Conservation (phyloP, 2,797 vertebrate species). For the Squalus acanthias region DNA sequence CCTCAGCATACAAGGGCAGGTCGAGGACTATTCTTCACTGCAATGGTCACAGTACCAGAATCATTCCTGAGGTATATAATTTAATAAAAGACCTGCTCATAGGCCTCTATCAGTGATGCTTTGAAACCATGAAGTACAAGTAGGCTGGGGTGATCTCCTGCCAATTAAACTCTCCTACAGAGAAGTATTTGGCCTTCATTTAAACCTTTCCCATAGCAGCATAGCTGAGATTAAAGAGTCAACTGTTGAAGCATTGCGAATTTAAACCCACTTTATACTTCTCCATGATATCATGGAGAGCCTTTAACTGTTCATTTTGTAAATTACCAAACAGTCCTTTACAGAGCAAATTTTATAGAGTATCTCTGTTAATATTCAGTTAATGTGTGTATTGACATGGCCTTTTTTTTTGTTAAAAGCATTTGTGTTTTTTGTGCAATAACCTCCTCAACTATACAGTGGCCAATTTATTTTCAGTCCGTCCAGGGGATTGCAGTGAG, state of each 20-base stretch:
- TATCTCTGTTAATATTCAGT: too few species aligned
- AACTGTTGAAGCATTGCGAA: background rate
- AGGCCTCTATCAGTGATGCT: too few species aligned
- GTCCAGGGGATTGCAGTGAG: background rate
- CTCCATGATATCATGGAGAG: background rate
- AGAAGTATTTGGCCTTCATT: background rate
- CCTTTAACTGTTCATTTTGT: background rate
- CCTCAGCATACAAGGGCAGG: too few species aligned
- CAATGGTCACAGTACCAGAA: too few species aligned
- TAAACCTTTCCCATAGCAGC: background rate
- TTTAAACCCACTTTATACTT: background rate
- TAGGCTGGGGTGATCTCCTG: background rate
- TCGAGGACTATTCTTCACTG: too few species aligned
- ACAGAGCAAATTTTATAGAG: too few species aligned
- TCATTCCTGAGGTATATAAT: too few species aligned
- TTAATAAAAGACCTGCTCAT: too few species aligned
- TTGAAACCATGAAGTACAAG: background rate
- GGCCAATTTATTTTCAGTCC: too few species aligned
- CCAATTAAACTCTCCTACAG: background rate
- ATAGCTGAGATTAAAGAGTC: background rate
- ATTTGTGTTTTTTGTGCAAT: background rate
- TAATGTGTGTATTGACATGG: background rate
- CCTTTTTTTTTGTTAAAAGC: background rate
- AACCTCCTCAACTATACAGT: background rate
- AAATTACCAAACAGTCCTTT: background rate